phyloP scores from a whole-genome alignment of 2,888 invertebrate genomes.

The Asteroscopus sphinx region DNA sequence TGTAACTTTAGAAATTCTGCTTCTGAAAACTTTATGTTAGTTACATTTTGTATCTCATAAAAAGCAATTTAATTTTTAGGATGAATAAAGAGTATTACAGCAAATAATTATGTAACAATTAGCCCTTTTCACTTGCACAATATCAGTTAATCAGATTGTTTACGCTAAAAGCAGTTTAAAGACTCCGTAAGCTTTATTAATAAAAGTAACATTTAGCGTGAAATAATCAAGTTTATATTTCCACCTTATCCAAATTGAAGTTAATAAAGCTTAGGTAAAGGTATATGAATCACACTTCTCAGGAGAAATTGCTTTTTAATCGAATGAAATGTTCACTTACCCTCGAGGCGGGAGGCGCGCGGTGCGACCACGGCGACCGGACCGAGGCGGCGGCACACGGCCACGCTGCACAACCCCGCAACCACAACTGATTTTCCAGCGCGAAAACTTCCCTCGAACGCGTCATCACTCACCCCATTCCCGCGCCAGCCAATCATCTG shows the following conservation, averaged over 20 bases:
- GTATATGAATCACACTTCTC: constrained; percentile 71
- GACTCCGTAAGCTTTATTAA: constrained; percentile 26
- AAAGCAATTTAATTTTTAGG: constrained; percentile 41
- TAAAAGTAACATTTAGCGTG: constrained; percentile 30
- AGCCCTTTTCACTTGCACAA: constrained; percentile 22
- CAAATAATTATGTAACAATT: constrained; percentile 3
- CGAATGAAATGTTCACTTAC: constrained; percentile 87
- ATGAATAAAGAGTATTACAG: not conserved
- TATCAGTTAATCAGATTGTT: constrained; percentile 32
- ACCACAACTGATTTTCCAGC: constrained; percentile 86
- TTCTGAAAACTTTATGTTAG: constrained; percentile 31
- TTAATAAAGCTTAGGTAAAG: constrained; percentile 54
- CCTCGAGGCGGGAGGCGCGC: constrained; percentile 76
- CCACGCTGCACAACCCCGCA: constrained; percentile 80
- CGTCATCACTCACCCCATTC: constrained; percentile 87
- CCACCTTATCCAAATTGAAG: constrained; percentile 58
- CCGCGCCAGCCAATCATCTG: constrained; percentile 75
- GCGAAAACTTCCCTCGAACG: constrained; percentile 87
- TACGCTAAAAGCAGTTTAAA: constrained; percentile 28
- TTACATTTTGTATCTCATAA: constrained; percentile 15
- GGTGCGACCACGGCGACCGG: constrained; percentile 64
- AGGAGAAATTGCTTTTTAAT: constrained; percentile 88
- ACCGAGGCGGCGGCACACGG: constrained; percentile 75
- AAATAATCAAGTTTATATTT: constrained; percentile 42
- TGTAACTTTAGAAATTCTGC: constrained; percentile 13